phyloP scores from a whole-genome alignment of 2,113 vertebrate genomes.

The Myotis davidii region DNA sequence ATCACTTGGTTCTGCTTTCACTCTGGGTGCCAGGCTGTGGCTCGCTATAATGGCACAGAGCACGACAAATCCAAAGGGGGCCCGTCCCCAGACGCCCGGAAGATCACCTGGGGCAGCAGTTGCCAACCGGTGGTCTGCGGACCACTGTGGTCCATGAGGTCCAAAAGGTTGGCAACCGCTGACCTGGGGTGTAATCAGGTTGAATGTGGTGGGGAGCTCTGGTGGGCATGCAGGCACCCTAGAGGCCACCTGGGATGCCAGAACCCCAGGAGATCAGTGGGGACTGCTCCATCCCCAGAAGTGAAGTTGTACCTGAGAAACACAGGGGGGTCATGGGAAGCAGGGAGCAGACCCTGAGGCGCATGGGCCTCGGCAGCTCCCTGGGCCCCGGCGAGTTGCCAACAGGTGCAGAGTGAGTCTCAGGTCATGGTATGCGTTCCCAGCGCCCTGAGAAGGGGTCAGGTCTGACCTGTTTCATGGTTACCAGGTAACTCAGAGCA shows the following conservation, averaged over 20 bases:
- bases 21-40: background rate
- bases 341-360: background rate
- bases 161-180: too few relatives aligned
- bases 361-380: accelerated
- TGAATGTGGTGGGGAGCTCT: background rate
- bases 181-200: background rate
- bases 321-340: accelerated
- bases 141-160: too few relatives aligned
- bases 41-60: accelerated
- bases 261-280: accelerated
- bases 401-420: accelerated
- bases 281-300: background rate
- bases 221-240: background rate
- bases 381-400: accelerated
- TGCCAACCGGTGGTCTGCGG: accelerated
- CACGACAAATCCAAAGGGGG: background rate
- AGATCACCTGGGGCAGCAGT: too few relatives aligned
- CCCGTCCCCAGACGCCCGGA: too few relatives aligned
- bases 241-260: background rate
- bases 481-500: background rate
- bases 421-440: accelerated
- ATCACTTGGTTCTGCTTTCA: background rate
- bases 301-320: background rate
- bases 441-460: too few relatives aligned
- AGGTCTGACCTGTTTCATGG: too few relatives aligned